These are phyloP conservation scores for Thereva nobilitata DNA, from an alignment of 2,888 invertebrate genomes.

Conservation along the genomic window DNA sequence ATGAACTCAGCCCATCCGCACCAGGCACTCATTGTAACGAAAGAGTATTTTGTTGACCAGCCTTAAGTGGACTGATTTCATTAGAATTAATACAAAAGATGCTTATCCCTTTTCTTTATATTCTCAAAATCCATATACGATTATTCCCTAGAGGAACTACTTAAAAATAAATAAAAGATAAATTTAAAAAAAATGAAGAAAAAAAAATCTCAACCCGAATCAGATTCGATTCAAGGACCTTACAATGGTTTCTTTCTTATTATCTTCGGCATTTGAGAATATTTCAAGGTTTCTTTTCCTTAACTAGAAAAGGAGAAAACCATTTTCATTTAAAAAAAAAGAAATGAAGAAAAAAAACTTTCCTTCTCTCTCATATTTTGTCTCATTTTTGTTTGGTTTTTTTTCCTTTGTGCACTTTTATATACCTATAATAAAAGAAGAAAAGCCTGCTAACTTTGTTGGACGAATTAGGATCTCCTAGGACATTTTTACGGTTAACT, in stretches of 20 bases:
- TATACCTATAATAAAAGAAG: conserved; percentile 12
- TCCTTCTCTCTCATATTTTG: neutral
- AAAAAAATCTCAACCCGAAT: conserved; percentile 11
- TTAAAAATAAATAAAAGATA: conserved; percentile 2
- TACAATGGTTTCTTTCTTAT: conserved; percentile 9
- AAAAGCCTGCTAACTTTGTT: conserved; percentile 24
- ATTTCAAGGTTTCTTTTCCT: neutral
- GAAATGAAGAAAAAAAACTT: neutral
- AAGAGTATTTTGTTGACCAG: too few relatives aligned
- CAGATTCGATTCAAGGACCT: conserved; percentile 8
- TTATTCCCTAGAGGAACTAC: neutral
- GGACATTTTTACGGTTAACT: conserved; percentile 34
- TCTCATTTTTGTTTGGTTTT: conserved; percentile 17
- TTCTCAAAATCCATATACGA: too few relatives aligned
- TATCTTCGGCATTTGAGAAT: conserved; percentile 15
- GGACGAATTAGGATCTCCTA: conserved; percentile 29
- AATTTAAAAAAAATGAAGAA: neutral
- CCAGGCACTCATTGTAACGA: too few relatives aligned
- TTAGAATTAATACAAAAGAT: too few relatives aligned
- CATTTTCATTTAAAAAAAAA: too few relatives aligned
- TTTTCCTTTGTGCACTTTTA: conserved; percentile 3
- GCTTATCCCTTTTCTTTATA: too few relatives aligned
- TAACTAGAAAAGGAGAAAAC: neutral
- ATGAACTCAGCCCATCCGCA: too few relatives aligned
- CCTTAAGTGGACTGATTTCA: too few relatives aligned